Evolutionary conservation across 2,113 vertebrate species (phyloP), one percentile per base, ranked within the genome.

Genomic region (Cathartes aura): DNA sequence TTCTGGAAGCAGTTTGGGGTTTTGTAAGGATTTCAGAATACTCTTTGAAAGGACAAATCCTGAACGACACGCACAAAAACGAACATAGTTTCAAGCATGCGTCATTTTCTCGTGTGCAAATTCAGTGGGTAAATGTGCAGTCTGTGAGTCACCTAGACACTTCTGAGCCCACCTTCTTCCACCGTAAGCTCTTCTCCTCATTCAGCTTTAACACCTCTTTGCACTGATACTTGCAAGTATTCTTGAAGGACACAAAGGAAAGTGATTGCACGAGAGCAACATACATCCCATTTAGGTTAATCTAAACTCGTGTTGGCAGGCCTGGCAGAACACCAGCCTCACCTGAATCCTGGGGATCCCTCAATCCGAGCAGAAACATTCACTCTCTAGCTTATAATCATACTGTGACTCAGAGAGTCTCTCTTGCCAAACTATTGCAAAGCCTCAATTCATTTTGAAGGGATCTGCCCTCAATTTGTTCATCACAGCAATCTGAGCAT

Each of bases 21-120:
- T 82, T 62, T 63, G 12, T 36, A 48, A 70, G 38, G 30, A 60
- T 62, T 91, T 70, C 64, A 40, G 34, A 75, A n/a, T 12, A 38
- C 14, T 23, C 27, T 29, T 24, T 48, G 19, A 38, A 82, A 72
- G 12, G 27, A 62, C 15, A 34, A 64, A 53, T 70, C 55, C 50
- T 18, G 22, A 82, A 42, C 0, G 2, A 15, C n/a, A 34, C 0
- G 0, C 15, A 22, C 5, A 21, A 82, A 75, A 45, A 1, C 0
- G 4, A 67, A 34, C 11, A 7, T 3, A 1, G 2, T 80, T 85
- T 80, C 70, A 62, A 36, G 19, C 4, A 38, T 5, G 38, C 3
- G 3, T 14, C 14, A 6, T 72, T 72, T 79, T 72, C 10, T 70
- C 3, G 0, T 10, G 1, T 60, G 15, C 11, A 75, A 32, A 42